Percentiles rank a stretch among this genome's conserved stretches.
phyloP scores from a whole-genome alignment of 2,888 invertebrate genomes.

The Leptinotarsa rubiginosa region DNA sequence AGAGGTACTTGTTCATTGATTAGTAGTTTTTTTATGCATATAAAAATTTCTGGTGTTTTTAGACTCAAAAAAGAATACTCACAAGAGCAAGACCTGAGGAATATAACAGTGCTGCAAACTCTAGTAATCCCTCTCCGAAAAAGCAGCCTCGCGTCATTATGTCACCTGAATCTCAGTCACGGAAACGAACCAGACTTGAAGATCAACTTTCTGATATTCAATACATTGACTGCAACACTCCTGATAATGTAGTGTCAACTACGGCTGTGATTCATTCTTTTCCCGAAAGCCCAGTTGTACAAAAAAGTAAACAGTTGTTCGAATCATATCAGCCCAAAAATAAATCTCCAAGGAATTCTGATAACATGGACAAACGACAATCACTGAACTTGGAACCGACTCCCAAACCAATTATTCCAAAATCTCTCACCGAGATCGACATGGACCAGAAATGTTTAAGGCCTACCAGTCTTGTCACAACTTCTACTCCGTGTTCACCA shows the following conservation, averaged over 20 bases:
- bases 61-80: constrained; percentile 67
- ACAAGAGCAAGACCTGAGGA: constrained; percentile 70
- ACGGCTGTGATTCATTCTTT: constrained; percentile 61
- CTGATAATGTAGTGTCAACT: constrained; percentile 70
- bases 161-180: constrained; percentile 68
- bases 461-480: constrained; percentile 55
- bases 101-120: constrained; percentile 68
- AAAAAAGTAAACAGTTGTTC: constrained; percentile 37
- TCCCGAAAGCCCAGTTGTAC: constrained; percentile 46
- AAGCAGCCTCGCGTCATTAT: constrained; percentile 71
- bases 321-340: constrained; percentile 63
- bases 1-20: constrained; percentile 53
- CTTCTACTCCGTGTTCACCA: constrained; percentile 62
- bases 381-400: constrained; percentile 60
- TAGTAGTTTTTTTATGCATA: not conserved
- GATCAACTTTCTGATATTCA: constrained; percentile 83
- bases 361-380: constrained; percentile 59
- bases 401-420: constrained; percentile 53
- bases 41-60: constrained; percentile 48
- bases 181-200: constrained; percentile 79
- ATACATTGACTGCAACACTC: constrained; percentile 84
- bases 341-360: constrained; percentile 63
- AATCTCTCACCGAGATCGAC: constrained; percentile 62
- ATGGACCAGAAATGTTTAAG: constrained; percentile 55
- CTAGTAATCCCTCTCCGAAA: constrained; percentile 73